These are phyloP conservation scores for Neofelis nebulosa DNA, from an alignment of 2,113 vertebrate genomes.

Conservation along the genomic window DNA sequence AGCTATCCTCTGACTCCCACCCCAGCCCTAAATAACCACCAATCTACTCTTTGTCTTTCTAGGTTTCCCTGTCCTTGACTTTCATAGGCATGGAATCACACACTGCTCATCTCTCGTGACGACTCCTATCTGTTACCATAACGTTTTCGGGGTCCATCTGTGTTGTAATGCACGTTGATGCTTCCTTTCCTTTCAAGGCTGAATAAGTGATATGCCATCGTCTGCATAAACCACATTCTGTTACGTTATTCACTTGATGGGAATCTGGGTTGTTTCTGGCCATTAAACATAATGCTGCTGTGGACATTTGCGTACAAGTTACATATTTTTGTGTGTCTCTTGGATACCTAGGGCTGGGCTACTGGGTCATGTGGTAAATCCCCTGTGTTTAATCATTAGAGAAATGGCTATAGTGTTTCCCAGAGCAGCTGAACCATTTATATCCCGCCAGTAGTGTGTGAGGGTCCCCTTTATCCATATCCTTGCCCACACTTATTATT, in stretches of 20 bases:
- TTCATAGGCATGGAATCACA: accelerated
- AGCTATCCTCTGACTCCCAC: background rate
- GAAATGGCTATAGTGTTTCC: background rate
- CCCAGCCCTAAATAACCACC: background rate
- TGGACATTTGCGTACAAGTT: background rate
- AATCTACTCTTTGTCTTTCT: accelerated
- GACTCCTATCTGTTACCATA: no score
- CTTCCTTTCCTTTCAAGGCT: background rate
- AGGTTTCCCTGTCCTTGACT: no score
- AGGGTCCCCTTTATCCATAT: background rate
- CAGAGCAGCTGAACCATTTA: background rate
- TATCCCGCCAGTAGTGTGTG: background rate
- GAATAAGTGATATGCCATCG: no score
- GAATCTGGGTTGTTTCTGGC: background rate
- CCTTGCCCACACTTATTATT: background rate
- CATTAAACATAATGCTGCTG: background rate
- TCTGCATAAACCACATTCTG: background rate
- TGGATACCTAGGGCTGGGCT: background rate
- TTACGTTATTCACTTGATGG: background rate
- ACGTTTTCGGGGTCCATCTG: accelerated
- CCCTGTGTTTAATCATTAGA: background rate
- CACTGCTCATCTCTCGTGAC: background rate
- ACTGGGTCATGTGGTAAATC: background rate
- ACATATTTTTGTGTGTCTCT: background rate
- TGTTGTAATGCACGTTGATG: no score